Base-by-base conservation (phyloP, 2,113 vertebrate species). In the Pluvialis apricaria region DNA sequence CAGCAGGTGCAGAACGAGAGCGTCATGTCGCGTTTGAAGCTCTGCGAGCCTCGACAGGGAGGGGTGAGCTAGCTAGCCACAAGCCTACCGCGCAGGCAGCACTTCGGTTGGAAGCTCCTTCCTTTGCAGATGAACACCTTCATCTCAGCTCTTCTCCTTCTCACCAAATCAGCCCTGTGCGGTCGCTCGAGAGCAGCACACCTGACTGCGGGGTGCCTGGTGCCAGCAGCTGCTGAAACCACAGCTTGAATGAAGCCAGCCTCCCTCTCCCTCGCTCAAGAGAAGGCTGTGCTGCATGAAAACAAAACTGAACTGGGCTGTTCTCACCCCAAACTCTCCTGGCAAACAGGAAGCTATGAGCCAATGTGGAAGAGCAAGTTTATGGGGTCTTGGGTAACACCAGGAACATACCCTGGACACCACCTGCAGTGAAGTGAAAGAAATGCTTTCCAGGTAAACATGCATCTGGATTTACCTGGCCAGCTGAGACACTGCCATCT, bases 41-140 rank as follows among this genome's bases (percentile, higher is more conserved):
- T 11, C 82, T 2, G 12, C 0, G 12, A 70, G 68, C 22, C 32
- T 18, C 5, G 3, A 0, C 64, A 8, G 81, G 57, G 60, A 84
- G 86, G 88, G 71, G 28, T 9, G 90, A 92, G 62, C 66, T 26
- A 4, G 40, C 34, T 7, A 5, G 28, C 92, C 96, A 14, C 96
- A 90, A 62, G 3, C 49, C 60, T 5, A 47, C 57, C 82, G 1
- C 29, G 13, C 66, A 2, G 40, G 82, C 42, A 52, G 25, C 22
- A 15, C 94, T 95, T 91, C 40, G 9, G 83, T 73, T 94, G 96
- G 94, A 22, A 95, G 92, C 96, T 69, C 92, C 80, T 95, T 95
- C 84, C 94, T 88, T 1, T 49, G 90, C 89, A 96, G 94, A 70
- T 51, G 93, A 80, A 6, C 83, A 11, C 93, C 94, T 95, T 92